Evolutionary conservation across 1,140 invertebrate species (phyloP), one percentile per base, ranked within the genome.

Genomic region (Dendroctonus ponderosae): DNA sequence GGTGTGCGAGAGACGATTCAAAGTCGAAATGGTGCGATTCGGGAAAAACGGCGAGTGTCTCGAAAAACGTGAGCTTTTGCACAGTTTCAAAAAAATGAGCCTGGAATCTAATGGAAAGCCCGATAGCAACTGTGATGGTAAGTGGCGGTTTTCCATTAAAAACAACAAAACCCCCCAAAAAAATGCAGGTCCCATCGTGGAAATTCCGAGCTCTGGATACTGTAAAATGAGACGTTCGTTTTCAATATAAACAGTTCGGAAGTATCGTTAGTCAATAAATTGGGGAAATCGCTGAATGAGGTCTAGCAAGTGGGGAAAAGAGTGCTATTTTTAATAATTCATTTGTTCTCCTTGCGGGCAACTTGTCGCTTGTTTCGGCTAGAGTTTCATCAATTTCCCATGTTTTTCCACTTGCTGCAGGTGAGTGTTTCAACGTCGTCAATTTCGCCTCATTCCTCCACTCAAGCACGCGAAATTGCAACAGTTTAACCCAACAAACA

Each of bases 21-120:
- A 26, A 26, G 26, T 26, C 26, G 26, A 26, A 26, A 80, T 79
- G 79, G 77, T 79, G 40, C 76, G 78, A 57, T 76, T 79, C 70
- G 78, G 71, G 61, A 78, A 75, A 54, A 63, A 53, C 48, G 79
- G 74, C 72, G 74, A 73, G 50, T 59, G 52, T 62, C 74, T 68
- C 39, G 78, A 82, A 62, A 78, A 75, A 66, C 74, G 77, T 7
- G 75, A 79, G 62, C 68, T 82, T 38, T 67, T 82, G 51, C 77
- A 78, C 42, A 80, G 79, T 67, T 74, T 76, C 50, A 80, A 80
- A 61, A 77, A 78, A 74, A 75, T 79, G 66, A 74, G 72, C 54
- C 54, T 68, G 37, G 71, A 73, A 51, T 73, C 77, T 38, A 75
- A 68, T 71, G 62, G 62, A n/a, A 63, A 54, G 40, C 53, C 38